Percentiles rank a stretch among this genome's conserved stretches.
These are phyloP conservation scores for Augiades crinisus DNA, from an alignment of 2,888 invertebrate species.

Conservation along the genomic window DNA sequence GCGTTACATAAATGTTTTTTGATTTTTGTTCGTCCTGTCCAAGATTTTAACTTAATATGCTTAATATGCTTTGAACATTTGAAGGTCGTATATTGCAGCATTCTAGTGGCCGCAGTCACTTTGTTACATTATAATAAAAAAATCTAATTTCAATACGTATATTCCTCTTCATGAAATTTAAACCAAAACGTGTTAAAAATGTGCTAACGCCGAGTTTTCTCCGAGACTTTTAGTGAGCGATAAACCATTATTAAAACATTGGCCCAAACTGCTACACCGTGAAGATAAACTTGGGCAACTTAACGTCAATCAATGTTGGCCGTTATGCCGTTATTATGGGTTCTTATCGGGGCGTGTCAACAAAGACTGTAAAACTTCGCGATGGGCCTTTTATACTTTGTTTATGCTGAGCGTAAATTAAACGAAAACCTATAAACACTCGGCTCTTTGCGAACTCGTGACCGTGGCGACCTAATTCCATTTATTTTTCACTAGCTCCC, in stretches of 20 bases:
- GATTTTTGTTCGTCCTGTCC: too few species aligned
- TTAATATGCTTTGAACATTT: too few species aligned
- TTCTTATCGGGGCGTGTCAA: constrained; percentile 19
- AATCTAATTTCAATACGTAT: not conserved
- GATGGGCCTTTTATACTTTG: constrained; percentile 18
- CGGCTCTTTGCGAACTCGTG: not conserved
- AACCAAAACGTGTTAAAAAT: not conserved
- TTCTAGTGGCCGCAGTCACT: too few species aligned
- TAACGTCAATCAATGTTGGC: constrained; percentile 15
- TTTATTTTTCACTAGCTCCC: too few species aligned
- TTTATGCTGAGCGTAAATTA: constrained; percentile 15
- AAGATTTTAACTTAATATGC: too few species aligned
- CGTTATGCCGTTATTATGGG: constrained; percentile 8
- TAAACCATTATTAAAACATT: constrained; percentile 19
- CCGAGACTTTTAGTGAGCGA: constrained; percentile 12
- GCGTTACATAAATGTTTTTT: too few species aligned
- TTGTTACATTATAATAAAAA: not conserved
- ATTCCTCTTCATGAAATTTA: not conserved
- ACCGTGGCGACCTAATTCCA: not conserved
- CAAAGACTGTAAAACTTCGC: constrained; percentile 16
- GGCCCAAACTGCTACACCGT: constrained; percentile 6
- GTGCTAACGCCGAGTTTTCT: not conserved
- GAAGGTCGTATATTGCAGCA: too few species aligned
- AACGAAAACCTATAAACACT: constrained; percentile 13
- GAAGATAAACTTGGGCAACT: constrained; percentile 14